Percentiles rank a stretch among this genome's conserved stretches.
Evolutionary conservation across 2,888 invertebrate species (phyloP).

Genomic region (Rhaphigaster nebulosa): DNA sequence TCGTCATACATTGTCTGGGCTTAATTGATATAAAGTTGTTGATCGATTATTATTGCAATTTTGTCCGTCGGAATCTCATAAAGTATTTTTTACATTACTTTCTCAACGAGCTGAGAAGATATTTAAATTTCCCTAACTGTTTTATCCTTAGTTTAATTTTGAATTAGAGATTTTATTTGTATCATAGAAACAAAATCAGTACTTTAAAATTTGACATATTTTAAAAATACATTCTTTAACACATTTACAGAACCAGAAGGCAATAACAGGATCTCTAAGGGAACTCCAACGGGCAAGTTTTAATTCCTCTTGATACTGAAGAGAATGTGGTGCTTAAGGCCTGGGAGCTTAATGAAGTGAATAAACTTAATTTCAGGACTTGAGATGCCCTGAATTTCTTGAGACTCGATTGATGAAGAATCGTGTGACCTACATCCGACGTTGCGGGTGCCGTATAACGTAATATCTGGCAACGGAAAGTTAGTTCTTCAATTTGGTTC

Average conservation of each 20-base stretch:
- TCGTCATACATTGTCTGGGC: too few species aligned
- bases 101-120: too few species aligned
- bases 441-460: not conserved
- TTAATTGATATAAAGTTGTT: too few species aligned
- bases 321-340: not conserved
- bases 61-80: too few species aligned
- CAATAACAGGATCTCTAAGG: not conserved
- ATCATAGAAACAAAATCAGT: too few species aligned
- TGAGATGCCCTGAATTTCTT: not conserved
- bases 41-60: too few species aligned
- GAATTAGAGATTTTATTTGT: too few species aligned
- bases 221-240: not conserved
- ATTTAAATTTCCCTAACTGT: too few species aligned
- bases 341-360: not conserved
- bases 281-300: not conserved
- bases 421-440: not conserved
- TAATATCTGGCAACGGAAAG: not conserved
- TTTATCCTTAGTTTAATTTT: too few species aligned
- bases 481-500: constrained; percentile 20
- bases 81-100: too few species aligned
- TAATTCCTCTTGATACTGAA: not conserved
- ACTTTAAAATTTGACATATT: not conserved
- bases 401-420: not conserved
- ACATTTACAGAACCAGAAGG: not conserved
- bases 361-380: constrained; percentile 22